Percentiles rank a stretch among this genome's conserved stretches.
phyloP scores from a whole-genome alignment of 2,888 invertebrate species.

The Drosophila picticornis region DNA sequence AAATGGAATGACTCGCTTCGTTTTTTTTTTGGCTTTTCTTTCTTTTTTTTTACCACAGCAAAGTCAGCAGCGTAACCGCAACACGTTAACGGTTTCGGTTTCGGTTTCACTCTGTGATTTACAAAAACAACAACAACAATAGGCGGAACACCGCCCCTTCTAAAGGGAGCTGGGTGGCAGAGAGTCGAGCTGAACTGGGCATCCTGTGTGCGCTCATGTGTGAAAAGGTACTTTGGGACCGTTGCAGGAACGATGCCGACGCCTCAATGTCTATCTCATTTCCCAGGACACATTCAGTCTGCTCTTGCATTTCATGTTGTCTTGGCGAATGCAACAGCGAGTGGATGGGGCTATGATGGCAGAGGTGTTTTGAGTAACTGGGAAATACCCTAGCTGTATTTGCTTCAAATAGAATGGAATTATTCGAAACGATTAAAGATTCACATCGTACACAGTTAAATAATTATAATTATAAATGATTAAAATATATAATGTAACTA shows the following conservation, averaged over 20 bases:
- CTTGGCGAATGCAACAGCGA: conserved; percentile 34
- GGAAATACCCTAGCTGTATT: conserved; percentile 16
- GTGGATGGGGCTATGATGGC: neutral
- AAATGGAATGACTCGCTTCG: conserved; percentile 77
- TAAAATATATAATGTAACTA: neutral
- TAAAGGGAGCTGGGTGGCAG: conserved; percentile 6
- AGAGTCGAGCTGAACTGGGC: conserved; percentile 21
- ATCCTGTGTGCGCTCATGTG: conserved; percentile 70
- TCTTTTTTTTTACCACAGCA: conserved; percentile 44
- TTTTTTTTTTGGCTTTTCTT: conserved; percentile 42
- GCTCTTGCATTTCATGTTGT: conserved; percentile 49
- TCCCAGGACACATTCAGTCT: conserved; percentile 40
- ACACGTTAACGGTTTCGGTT: conserved; percentile 82
- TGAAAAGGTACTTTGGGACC: conserved; percentile 76
- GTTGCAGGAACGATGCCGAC: conserved; percentile 14
- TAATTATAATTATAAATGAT: neutral
- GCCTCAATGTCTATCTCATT: conserved; percentile 24
- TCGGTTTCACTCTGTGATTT: conserved; percentile 80
- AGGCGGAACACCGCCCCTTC: conserved; percentile 30
- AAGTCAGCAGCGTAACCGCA: conserved; percentile 76
- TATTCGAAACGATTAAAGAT: neutral
- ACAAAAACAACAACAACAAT: conserved; percentile 41
- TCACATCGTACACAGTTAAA: neutral
- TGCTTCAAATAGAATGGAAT: neutral
- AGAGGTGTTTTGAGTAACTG: neutral